These are phyloP conservation scores for Tubiluchus corallicola DNA, from an alignment of 2,888 invertebrate genomes.

Conservation along the genomic window DNA sequence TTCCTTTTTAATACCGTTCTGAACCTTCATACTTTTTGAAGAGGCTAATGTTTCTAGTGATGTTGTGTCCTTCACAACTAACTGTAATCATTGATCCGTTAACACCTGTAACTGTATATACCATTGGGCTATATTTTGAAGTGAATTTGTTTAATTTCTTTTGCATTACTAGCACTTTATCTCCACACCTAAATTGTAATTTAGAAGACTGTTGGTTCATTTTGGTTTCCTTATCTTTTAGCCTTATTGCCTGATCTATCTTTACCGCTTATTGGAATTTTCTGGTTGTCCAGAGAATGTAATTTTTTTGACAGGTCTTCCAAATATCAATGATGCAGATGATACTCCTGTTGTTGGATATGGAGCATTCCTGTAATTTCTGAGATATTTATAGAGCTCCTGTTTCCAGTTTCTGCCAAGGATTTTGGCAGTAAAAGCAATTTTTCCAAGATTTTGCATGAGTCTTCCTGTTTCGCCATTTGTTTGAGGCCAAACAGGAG, in stretches of 20 bases:
- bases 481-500: not conserved
- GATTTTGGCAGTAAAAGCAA: not conserved
- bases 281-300: no score
- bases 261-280: no score
- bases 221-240: no score
- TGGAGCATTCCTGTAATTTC: conserved; percentile 1
- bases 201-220: no score
- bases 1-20: no score
- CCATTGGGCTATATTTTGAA: no score
- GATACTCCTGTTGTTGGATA: not conserved
- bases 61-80: no score
- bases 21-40: no score
- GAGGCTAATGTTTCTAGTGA: no score
- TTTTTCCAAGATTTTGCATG: conserved; percentile 1
- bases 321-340: not conserved
- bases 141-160: conserved; percentile 1
- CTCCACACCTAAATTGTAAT: not conserved
- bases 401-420: not conserved
- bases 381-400: not conserved
- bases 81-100: no score
- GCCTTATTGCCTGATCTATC: no score
- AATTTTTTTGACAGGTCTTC: not conserved
- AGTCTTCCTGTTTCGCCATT: not conserved
- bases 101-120: no score
- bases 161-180: not conserved